Evolutionary conservation across 2,797 vertebrate genomes (phyloP), one percentile per base, ranked within the genome.

Genomic region (Acipenser transmontanus): DNA sequence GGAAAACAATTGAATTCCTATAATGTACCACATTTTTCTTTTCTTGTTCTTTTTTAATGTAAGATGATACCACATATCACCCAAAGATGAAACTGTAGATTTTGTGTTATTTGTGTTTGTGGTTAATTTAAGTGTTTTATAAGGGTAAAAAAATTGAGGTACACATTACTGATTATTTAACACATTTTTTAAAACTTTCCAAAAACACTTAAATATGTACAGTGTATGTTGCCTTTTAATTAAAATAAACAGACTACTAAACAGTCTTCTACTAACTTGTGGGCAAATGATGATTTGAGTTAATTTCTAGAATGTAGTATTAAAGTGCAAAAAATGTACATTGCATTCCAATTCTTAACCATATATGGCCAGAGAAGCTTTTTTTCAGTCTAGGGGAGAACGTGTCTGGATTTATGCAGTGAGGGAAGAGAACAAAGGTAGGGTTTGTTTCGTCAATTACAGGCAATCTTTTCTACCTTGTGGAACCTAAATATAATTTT

Each of bases 1-100:
- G 74, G 72, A 82, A 4, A 83, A 84, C 73, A 77, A 81, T 82
- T 82, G 81, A 75, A 82, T 82, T 76, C 72, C 73, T 83, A 81
- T 83, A 76, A 79, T 74, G 82, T 79, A 49, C 72, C 78, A 76
- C 68, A 77, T 73, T 82, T 81, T 72, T 70, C 74, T 72, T 71
- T 70, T 62, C 2, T 10, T 66, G 34, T 34, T 34, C 34, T 66
- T 62, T 1, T 57, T 52, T 76, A 67, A 83, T 75, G 78, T 78
- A 72, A 71, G 72, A 75, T 79, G 74, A 74, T 82, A 71, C 77
- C 70, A 79, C 77, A 71, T 63, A 49, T 70, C 74, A 72, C 80
- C 83, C 47, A 49, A 49, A 54, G 68, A 72, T 65, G 64, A 74
- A 68, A 69, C 69, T 72, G 70, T 61, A 73, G 74, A 77, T 80